phyloP scores from a whole-genome alignment of 2,888 invertebrate species.

The Meandrusa payeni region DNA sequence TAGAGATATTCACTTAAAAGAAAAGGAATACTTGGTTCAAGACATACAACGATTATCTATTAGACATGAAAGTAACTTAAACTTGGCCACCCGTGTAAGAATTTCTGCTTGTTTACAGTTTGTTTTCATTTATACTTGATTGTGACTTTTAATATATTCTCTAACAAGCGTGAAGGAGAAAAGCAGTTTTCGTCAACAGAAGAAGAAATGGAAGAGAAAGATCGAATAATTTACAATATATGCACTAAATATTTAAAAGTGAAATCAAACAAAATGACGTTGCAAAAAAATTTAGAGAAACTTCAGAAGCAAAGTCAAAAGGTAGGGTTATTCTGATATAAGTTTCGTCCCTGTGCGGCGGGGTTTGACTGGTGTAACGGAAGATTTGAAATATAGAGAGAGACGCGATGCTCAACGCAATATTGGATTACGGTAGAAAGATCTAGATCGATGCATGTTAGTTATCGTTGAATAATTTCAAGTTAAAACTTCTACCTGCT shows the following conservation, averaged over 20 bases:
- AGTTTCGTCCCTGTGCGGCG: no score
- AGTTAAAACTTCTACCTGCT: no score
- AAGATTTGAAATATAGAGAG: no score
- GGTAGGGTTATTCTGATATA: no score
- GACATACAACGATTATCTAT: conserved; percentile 48
- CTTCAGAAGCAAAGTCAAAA: conserved; percentile 43
- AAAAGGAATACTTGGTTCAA: conserved; percentile 74
- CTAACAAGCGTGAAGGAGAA: conserved; percentile 29
- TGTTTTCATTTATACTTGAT: neutral
- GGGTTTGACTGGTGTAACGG: no score
- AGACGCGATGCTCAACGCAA: no score
- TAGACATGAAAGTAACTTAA: conserved; percentile 51
- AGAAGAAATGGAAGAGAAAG: conserved; percentile 39
- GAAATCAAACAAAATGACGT: conserved; percentile 38
- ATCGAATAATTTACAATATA: conserved; percentile 44
- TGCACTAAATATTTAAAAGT: conserved; percentile 45
- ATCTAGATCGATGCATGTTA: no score
- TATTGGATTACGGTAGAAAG: no score
- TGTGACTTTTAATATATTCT: neutral
- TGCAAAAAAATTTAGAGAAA: conserved; percentile 49
- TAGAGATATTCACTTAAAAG: conserved; percentile 71
- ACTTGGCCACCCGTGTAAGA: conserved; percentile 38
- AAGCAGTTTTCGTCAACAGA: conserved; percentile 29
- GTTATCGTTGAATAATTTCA: no score
- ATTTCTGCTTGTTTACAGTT: neutral